phyloP scores from a whole-genome alignment of 1,140 invertebrate species.

The Branchinecta lynchi region DNA sequence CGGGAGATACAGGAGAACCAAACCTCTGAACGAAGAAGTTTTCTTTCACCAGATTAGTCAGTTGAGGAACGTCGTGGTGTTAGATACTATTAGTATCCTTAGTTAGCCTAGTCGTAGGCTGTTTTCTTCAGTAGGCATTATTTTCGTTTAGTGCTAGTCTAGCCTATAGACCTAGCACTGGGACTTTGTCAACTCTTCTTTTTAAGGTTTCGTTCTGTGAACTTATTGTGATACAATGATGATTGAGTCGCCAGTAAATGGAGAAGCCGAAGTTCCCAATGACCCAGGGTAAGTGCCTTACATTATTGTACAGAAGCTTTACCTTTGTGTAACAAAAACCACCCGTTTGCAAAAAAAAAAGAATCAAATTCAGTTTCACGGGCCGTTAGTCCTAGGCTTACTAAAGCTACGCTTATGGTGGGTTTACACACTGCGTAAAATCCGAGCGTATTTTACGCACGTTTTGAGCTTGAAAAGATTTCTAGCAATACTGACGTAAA shows the following conservation, averaged over 20 bases:
- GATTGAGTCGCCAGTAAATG: constrained; percentile 4
- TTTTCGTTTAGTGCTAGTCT: constrained; percentile 8
- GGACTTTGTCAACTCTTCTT: neutral
- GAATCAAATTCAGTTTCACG: no score
- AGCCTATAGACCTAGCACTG: constrained; percentile 3
- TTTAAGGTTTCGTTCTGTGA: neutral
- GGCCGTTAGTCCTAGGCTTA: no score
- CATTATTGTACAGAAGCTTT: no score
- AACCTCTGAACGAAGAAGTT: no score
- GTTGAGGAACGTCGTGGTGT: neutral
- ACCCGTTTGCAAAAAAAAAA: no score
- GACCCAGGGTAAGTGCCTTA: constrained; percentile 1
- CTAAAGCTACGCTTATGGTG: no score
- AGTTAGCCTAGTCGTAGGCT: neutral
- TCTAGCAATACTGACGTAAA: no score
- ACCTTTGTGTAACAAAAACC: no score
- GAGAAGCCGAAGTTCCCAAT: constrained; percentile 9
- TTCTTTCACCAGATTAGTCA: neutral
- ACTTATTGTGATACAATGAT: neutral
- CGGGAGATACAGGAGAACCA: no score
- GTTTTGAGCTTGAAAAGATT: no score
- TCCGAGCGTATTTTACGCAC: no score
- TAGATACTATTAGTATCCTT: constrained; percentile 3
- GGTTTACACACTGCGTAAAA: no score
- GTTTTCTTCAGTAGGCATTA: constrained; percentile 6